Conservation (phyloP, 2,113 vertebrate genomes). For the Saguinus imperator region DNA sequence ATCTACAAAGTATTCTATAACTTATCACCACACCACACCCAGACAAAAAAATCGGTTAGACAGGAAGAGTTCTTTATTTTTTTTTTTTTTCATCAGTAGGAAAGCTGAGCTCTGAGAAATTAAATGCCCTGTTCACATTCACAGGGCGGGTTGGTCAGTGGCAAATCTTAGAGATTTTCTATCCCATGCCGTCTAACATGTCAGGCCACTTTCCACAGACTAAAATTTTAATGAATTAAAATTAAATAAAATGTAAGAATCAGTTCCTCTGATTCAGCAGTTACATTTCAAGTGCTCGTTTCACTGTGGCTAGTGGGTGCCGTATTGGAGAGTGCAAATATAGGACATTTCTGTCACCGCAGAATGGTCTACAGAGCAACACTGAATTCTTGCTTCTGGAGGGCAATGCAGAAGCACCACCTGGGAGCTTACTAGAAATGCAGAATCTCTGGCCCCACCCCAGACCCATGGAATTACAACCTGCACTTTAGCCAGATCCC, state of each 20-base stretch:
- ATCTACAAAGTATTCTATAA: neutral
- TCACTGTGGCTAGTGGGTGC: neutral
- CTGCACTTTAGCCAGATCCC: neutral
- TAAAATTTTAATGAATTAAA: neutral
- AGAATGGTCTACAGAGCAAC: neutral
- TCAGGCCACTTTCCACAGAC: neutral
- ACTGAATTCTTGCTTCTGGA: neutral
- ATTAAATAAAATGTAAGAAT: neutral
- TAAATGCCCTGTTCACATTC: neutral
- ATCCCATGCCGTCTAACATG: neutral
- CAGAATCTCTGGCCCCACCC: neutral
- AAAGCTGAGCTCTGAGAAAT: neutral
- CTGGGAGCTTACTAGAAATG: neutral
- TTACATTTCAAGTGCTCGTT: neutral
- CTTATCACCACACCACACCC: neutral
- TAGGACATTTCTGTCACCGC: neutral
- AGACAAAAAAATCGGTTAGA: neutral
- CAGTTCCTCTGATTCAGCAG: neutral
- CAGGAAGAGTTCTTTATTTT: neutral
- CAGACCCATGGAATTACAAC: neutral
- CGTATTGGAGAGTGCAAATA: neutral
- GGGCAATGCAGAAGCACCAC: neutral
- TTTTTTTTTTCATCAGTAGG: neutral
- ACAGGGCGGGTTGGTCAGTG: neutral
- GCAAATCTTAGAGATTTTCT: neutral